phyloP scores from a whole-genome alignment of 2,113 vertebrate genomes.

The Bettongia penicillata region DNA sequence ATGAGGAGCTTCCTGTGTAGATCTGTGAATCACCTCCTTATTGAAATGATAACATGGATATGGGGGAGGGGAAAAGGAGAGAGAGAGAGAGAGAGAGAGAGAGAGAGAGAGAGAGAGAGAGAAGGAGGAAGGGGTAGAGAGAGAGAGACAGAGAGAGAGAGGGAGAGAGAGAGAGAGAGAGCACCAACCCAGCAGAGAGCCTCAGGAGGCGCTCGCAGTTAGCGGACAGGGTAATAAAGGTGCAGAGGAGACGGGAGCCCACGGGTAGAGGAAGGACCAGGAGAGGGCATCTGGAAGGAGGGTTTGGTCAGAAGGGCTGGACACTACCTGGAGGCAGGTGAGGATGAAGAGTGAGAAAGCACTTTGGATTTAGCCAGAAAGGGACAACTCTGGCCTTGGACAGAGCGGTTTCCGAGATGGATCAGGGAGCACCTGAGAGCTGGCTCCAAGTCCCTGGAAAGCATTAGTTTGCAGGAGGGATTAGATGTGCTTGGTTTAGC shows the following conservation, averaged over 20 bases:
- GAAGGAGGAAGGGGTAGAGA: rapidly evolving
- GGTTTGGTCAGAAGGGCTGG: not conserved
- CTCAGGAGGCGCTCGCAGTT: not conserved
- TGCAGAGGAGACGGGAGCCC: not conserved
- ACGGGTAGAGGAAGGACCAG: not conserved
- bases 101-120: not conserved
- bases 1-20: not conserved
- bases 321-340: not conserved
- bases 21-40: not conserved
- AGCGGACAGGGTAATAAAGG: not conserved
- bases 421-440: not conserved
- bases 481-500: not conserved
- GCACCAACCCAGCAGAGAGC: not conserved
- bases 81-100: no score
- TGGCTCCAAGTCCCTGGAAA: not conserved
- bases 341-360: not conserved
- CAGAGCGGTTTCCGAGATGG: not conserved
- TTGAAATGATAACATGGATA: not conserved
- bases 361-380: not conserved
- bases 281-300: not conserved
- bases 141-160: no score
- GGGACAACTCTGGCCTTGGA: not conserved
- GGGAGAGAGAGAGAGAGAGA: not conserved
- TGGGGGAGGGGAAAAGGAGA: no score
- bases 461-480: not conserved